Conservation (phyloP, 2,888 invertebrate genomes). For the Drosophila peninsularis region DNA sequence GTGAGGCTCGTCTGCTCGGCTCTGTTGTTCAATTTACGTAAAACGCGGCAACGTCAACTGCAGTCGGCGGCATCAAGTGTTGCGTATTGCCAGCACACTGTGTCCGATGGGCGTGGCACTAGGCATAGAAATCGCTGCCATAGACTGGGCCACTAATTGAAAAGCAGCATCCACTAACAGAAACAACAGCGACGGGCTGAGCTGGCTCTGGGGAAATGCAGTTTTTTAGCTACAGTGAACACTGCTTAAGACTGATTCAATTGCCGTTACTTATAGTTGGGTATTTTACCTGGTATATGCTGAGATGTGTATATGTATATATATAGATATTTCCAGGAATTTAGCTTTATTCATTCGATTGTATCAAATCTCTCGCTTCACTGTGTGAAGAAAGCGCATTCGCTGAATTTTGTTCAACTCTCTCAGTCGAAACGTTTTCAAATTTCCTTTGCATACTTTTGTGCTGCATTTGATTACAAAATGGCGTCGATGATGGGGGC, state of each 20-base stretch:
- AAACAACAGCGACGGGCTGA: constrained; percentile 15
- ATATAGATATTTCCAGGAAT: neutral
- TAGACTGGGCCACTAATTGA: constrained; percentile 70
- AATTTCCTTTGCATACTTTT: constrained; percentile 64
- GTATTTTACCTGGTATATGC: too few relatives aligned
- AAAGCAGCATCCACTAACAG: constrained; percentile 74
- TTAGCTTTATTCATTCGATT: neutral
- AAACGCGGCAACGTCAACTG: constrained; percentile 77
- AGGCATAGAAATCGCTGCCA: constrained; percentile 63
- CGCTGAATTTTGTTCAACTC: constrained; percentile 3
- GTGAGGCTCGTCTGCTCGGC: constrained; percentile 40
- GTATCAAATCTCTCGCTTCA: constrained; percentile 11
- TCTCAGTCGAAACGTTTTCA: constrained; percentile 22
- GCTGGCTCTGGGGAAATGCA: constrained; percentile 45
- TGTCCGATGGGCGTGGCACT: constrained; percentile 52
- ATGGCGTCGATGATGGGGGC: constrained; percentile 52
- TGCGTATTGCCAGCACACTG: constrained; percentile 29
- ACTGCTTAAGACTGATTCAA: neutral
- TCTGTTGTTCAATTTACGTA: constrained; percentile 77
- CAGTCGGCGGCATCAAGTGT: constrained; percentile 69
- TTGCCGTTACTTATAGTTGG: neutral
- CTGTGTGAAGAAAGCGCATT: constrained; percentile 45
- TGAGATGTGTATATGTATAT: neutral
- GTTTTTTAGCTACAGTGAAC: constrained; percentile 50
- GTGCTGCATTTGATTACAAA: constrained; percentile 78